Evolutionary conservation across 35 echinoderm and acorn worm genomes (phyloP).

Genomic region (Acanthaster planci): DNA sequence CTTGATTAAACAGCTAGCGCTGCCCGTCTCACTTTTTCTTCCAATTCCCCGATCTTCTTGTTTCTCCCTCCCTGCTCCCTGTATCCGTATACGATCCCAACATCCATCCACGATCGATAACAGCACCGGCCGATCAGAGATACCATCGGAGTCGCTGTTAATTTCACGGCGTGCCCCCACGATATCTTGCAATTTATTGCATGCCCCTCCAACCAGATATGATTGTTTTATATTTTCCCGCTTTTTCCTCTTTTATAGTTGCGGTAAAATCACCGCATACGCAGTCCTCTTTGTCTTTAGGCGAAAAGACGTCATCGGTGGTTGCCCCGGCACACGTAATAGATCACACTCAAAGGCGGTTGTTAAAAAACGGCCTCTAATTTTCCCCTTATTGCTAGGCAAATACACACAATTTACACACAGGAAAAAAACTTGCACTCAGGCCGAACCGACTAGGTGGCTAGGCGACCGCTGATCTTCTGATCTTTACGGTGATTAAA

Average conservation of each 20-base stretch:
- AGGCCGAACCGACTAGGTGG: too few species aligned
- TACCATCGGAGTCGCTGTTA: conserved; percentile 1
- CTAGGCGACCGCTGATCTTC: neutral
- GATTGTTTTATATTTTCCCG: neutral
- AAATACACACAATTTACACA: too few species aligned
- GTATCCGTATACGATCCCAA: neutral
- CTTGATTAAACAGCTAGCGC: neutral
- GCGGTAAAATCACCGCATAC: too few species aligned
- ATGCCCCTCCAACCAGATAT: neutral
- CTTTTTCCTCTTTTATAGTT: neutral
- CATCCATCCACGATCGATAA: conserved; percentile 1
- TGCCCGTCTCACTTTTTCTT: neutral
- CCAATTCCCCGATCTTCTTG: neutral
- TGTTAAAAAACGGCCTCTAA: too few species aligned
- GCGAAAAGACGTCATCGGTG: too few species aligned
- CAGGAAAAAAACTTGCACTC: too few species aligned
- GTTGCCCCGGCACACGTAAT: too few species aligned
- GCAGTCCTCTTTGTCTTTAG: too few species aligned
- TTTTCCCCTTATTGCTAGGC: too few species aligned
- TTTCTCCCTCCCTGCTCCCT: neutral
- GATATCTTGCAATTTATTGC: conserved; percentile 23
- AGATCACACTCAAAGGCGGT: too few species aligned
- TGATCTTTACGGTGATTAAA: neutral
- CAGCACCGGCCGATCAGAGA: conserved; percentile 1
- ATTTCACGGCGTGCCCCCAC: conserved; percentile 9